Evolutionary conservation across 2,888 invertebrate species (phyloP), one percentile per base, ranked within the genome.

Genomic region (Cephus pygmeus): DNA sequence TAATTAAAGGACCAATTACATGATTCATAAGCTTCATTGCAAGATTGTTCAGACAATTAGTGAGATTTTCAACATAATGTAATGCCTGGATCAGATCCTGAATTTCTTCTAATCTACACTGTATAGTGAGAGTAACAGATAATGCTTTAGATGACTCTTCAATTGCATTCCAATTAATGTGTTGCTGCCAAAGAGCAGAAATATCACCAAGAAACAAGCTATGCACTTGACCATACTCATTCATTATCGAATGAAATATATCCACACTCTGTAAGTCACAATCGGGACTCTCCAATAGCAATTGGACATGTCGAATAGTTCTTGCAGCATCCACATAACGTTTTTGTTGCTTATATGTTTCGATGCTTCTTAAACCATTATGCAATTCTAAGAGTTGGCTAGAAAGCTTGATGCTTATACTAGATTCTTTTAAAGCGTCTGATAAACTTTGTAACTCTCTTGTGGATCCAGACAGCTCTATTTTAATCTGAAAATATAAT

Each of bases 401-500:
- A 0, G 92, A 90, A 40, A 95, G 91, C 68, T 92, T 91, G 33
- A 95, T 83, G n/a, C 94, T 93, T 83, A 94, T 92, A 33, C 93
- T 92, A 0, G 94, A 92, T 83, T 94, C 94, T 79, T 93, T 91
- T 73, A 96, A 89, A 68, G 93, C 92, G 23, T 91, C 88, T 0
- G 93, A 92, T 73, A 95, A 91, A 79, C 92, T 92, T 69, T 94
- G 92, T 82, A 96, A 91, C 86, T 94, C 95, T 75, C 93, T 93
- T 76, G 93, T 93, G 0, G 95, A 94, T 78, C 94, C 93, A 3
- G 92, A 90, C 69, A 96, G 92, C 82, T 95, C 94, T 34, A 93
- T 92, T 89, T 94, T 93, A 0, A 94, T 94, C 92, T 92, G 79
- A 9, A 84, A 82, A 79, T n/a, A 79, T 74, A 34, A 40, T 75